These are phyloP conservation scores for Apamea crenata DNA, from an alignment of 2,888 invertebrate genomes.

Conservation along the genomic window DNA sequence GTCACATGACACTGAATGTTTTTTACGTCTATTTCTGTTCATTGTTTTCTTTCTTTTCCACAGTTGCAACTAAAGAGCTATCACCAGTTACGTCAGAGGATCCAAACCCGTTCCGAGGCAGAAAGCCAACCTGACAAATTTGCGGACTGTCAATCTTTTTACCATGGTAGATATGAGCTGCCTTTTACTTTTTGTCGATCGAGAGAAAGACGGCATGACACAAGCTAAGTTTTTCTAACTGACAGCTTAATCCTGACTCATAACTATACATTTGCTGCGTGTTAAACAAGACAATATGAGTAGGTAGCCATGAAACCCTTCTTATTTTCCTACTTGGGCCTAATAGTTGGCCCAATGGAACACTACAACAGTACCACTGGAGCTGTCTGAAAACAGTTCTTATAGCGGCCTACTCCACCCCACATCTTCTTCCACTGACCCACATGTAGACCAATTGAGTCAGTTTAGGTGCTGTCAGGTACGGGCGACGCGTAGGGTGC, in stretches of 20 bases:
- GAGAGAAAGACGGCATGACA: not conserved
- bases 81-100: not conserved
- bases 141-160: not conserved
- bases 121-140: not conserved
- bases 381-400: not conserved
- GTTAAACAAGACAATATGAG: not conserved
- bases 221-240: not conserved
- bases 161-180: not conserved
- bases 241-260: no score
- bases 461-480: constrained; percentile 84
- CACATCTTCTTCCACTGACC: constrained; percentile 58
- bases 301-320: not conserved
- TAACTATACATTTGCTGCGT: not conserved
- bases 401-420: constrained; percentile 24
- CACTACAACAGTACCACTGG: not conserved
- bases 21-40: not conserved
- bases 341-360: not conserved
- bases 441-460: constrained; percentile 80
- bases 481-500: constrained; percentile 69
- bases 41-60: not conserved
- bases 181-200: not conserved
- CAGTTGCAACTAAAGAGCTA: not conserved
- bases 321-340: not conserved
- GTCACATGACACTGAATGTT: constrained; percentile 8
- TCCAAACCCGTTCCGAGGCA: not conserved